Evolutionary conservation across 2,113 vertebrate genomes (phyloP).

Genomic region (Hemiprocne comata): DNA sequence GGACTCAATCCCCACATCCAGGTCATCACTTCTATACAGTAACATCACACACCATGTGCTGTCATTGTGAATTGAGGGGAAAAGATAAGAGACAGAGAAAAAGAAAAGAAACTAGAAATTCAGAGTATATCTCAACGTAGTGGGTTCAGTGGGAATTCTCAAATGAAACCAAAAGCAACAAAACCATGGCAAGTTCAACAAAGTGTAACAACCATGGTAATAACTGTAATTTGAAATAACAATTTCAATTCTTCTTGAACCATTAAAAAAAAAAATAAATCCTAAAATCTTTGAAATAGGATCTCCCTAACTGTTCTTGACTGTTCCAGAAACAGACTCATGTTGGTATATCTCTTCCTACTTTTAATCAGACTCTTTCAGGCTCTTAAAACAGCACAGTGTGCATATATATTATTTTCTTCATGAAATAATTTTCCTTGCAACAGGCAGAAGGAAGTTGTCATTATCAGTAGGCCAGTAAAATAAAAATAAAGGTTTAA

Average conservation of each 20-base stretch:
- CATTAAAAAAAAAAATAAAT: neutral
- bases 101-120: neutral
- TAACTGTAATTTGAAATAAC: neutral
- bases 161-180: rapidly evolving
- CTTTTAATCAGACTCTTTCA: neutral
- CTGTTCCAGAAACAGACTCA: neutral
- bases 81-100: neutral
- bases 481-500: neutral
- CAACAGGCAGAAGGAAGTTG: neutral
- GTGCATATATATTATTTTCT: neutral
- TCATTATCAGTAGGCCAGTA: neutral
- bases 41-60: neutral
- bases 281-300: neutral
- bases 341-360: neutral
- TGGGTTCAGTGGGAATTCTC: neutral
- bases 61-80: neutral
- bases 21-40: neutral
- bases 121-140: neutral
- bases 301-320: neutral
- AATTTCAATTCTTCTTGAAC: neutral
- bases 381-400: neutral
- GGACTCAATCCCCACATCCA: too few species aligned
- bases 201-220: neutral
- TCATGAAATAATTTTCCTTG: neutral
- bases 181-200: neutral